Evolutionary conservation across 2,888 invertebrate genomes (phyloP), one percentile per base, ranked within the genome.

Genomic region (Folsomia manolachei): DNA sequence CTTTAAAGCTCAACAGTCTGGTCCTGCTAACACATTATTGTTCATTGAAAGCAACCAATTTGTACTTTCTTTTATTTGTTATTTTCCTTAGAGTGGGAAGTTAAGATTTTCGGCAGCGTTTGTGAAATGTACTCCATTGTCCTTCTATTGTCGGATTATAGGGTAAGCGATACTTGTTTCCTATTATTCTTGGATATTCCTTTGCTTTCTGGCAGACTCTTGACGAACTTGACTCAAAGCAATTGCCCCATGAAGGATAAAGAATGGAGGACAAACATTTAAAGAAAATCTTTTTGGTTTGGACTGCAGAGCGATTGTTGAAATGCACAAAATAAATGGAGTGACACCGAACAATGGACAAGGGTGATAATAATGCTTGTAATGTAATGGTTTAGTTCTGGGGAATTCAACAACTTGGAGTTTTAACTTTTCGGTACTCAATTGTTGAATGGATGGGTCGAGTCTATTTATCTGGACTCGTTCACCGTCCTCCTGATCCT

Each of bases 261-360:
- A 39, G 39, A 39, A 39, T 14, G 14, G 39, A 39, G 39, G 39
- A 39, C 39, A 39, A 39, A 39, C 39, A 39, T 39, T 39, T 39
- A 14, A 39, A 39, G n/a, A 39, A 39, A 39, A 14, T 39, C 39
- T 14, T 39, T 39, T 39, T 9, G n/a, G n/a, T n/a, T n/a, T n/a
- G n/a, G n/a, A 19, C 21, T 14, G 18, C 7, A 56, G 56, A 56
- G 21, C 11, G n/a, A 56, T 56, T 56, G 56, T 56, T 56, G 56
- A n/a, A 56, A 56, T 56, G 56, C 4, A 21, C 11, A 56, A 56
- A n/a, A n/a, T n/a, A n/a, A 56, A 56, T 56, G 56, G 18, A 56
- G 56, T 56, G 56, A 56, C 56, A 56, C 56, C 7, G 56, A 56
- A 56, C 56, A 56, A 56, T 56, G 56, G 56, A n/a, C 21, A 14